Evolutionary conservation across 1,140 invertebrate genomes (phyloP), one percentile per base, ranked within the genome.

Genomic region (Riptortus pedestris): DNA sequence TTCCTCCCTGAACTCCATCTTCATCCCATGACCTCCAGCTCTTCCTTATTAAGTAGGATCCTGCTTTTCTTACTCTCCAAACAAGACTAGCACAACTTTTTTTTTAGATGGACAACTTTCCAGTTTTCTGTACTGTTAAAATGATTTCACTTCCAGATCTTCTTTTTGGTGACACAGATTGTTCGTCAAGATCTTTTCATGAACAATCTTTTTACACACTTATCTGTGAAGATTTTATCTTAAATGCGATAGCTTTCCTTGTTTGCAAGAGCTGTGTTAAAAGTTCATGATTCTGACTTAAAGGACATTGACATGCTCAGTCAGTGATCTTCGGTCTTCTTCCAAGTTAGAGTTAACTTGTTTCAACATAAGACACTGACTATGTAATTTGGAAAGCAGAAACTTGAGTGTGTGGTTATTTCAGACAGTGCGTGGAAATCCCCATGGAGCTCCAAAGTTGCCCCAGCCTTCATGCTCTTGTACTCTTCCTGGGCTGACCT

Each of bases 71-170:
- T 0, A 92, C 85, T 74, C 83, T 81, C 68, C 84, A 80, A 0
- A 92, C 88, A 63, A 93, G 80, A 65, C 85, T 88, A 14, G 89
- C 87, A 11, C 90, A 18, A 20, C 29, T 64, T 29, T 48, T 57
- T 60, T 60, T 61, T 85, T 85, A 11, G 77, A 85, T 24, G 84
- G 80, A 71, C 83, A 86, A 68, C 86, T 91, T 64, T 92, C 88
- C 20, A 91, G 78, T 71, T 87, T 88, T 68, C 85, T 81, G 73
- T 96, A 97, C 74, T 96, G 91, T 68, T 97, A 93, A 91, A 97
- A 96, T 27, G 98, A 97, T 77, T 96, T 97, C 72, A 97, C 93
- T 73, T 98, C 95, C 3, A 98, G 77, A 74, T 96, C 94, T 75
- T 98, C 95, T 74, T 98, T 97, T 73, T 97, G 93, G 24, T 94